Base-by-base conservation (phyloP, 1,140 invertebrate genomes). In the Drosophila guanche region DNA sequence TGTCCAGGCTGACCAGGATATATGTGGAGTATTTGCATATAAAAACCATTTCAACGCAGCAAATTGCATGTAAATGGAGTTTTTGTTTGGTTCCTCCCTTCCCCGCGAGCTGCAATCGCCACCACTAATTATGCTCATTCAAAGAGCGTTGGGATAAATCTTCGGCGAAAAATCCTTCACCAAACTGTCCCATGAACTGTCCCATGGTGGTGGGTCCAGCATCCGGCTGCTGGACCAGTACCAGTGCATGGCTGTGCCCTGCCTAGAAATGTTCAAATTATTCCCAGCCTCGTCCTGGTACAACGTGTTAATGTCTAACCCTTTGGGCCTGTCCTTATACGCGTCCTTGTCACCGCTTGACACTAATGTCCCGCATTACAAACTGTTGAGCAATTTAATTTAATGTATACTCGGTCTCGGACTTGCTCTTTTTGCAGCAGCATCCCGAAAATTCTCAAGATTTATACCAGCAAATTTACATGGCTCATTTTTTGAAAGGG, bases 331-430 rank as follows among this genome's bases (percentile, higher is more conserved):
- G 54, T 40, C 61, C 65, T 37, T 10, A 4, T 37, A 3, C 33
- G 8, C 47, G 43, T 65, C 46, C 56, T 85, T 84, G 81, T 85
- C 81, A 89, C 46, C 53, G 83, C 77, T 59, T 86, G 85, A 90
- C 88, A 90, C 88, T 90, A 90, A 90, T 90, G 88, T 88, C 73
- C 88, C 88, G 88, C 88, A 90, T 90, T 90, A 90, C 88, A 90
- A 90, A 90, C 89, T 90, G 88, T 90, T 88, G 80, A 90, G 88
- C 88, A 90, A 90, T 90, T 90, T 88, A 90, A 88, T 88, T 90
- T 90, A 90, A 90, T 90, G 88, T 76, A 48, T 37, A 65, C 51
- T 79, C 16, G 50, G 61, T 43, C 63, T 43, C 51, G 25, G 50
- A 53, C 63, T 69, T 62, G 65, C 75, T 59, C 48, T 48, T 79